Evolutionary conservation across 1,140 invertebrate species (phyloP).

Genomic region (Cotesia vestalis): DNA sequence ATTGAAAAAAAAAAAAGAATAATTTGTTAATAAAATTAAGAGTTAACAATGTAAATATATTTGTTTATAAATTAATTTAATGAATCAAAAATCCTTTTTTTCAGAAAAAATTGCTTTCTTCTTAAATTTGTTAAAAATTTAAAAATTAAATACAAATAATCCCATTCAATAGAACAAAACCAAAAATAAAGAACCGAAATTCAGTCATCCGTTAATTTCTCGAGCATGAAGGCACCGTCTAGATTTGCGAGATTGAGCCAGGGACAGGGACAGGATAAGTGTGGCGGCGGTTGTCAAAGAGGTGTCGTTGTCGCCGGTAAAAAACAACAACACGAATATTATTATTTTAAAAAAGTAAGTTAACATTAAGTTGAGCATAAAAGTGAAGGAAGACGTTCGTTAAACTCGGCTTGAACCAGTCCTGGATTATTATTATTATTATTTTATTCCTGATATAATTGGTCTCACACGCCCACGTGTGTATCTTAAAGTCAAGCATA

Average conservation of each 20-base stretch:
- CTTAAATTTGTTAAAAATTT: too few relatives aligned
- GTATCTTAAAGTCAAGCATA: slow-evolving; percentile 22
- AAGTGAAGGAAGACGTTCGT: slow-evolving; percentile 38
- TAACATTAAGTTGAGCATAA: neutral
- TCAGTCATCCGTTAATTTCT: slow-evolving; percentile 2
- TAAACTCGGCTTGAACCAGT: slow-evolving; percentile 49
- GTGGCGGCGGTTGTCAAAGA: slow-evolving; percentile 17
- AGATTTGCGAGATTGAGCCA: neutral
- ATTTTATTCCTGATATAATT: slow-evolving; percentile 36
- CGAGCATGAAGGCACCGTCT: neutral
- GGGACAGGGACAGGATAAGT: neutral
- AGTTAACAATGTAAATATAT: too few relatives aligned
- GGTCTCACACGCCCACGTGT: slow-evolving; percentile 36
- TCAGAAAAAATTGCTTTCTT: too few relatives aligned
- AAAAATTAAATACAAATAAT: too few relatives aligned
- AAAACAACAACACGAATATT: slow-evolving; percentile 25
- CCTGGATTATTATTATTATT: neutral
- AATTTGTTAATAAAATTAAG: too few relatives aligned
- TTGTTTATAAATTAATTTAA: too few relatives aligned
- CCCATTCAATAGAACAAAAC: too few relatives aligned
- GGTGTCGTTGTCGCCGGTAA: neutral
- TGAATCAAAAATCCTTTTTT: too few relatives aligned
- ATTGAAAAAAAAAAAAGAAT: too few relatives aligned
- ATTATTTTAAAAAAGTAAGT: too few relatives aligned
- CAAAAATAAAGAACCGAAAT: neutral